These are phyloP conservation scores for Gymnocephalus cernua DNA, from an alignment of 2,113 vertebrate species.

Conservation along the genomic window DNA sequence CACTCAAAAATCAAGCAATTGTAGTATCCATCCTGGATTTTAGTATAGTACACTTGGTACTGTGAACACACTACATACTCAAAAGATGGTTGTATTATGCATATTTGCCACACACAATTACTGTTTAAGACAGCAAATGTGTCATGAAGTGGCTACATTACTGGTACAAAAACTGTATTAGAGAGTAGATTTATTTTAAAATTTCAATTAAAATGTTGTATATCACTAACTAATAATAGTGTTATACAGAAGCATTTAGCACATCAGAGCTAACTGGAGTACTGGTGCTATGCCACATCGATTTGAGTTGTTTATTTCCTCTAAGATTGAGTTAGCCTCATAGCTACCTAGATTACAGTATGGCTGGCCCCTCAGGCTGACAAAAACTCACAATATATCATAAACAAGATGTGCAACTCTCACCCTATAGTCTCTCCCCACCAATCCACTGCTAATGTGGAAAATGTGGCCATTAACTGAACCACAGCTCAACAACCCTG, in stretches of 20 bases:
- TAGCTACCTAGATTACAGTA: background rate
- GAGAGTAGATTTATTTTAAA: background rate
- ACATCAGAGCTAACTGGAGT: background rate
- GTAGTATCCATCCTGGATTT: background rate
- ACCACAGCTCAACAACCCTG: constrained; percentile 53
- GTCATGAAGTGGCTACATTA: background rate
- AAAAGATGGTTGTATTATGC: background rate
- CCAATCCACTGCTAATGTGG: constrained; percentile 42
- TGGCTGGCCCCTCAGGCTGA: background rate
- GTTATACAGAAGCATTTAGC: background rate
- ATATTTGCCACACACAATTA: background rate
- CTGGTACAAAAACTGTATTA: constrained; percentile 1
- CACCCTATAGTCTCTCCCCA: background rate
- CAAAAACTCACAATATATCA: constrained; percentile 16
- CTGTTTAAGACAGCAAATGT: background rate
- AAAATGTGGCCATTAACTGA: constrained; percentile 51
- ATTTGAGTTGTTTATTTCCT: constrained; percentile 12
- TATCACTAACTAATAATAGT: background rate
- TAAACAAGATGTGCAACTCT: constrained; percentile 17
- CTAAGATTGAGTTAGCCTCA: constrained; percentile 6
- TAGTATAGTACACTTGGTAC: background rate
- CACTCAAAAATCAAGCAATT: background rate
- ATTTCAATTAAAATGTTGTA: background rate
- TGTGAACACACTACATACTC: background rate
- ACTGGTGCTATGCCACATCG: background rate